A percentile compares a stretch with the other conserved stretches of the same genome.
These are phyloP conservation scores for Epirrhoe tristata DNA, from an alignment of 2,888 invertebrate species.

Conservation along the genomic window DNA sequence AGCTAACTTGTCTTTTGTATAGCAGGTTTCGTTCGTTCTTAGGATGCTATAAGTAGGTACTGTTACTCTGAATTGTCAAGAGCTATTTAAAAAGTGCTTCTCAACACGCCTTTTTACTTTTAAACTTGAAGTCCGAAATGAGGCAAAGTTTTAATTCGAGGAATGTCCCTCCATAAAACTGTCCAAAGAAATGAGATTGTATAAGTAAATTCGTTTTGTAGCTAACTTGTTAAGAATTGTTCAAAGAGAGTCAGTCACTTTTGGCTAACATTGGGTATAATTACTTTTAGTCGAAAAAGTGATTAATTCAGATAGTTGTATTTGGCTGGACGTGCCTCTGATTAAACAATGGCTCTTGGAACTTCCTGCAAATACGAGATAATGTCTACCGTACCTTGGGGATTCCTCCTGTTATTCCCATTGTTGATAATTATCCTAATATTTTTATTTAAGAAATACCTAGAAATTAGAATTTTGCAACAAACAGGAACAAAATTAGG, in stretches of 20 bases:
- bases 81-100: slow-evolving; percentile 3
- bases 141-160: slow-evolving; percentile 38
- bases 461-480: too few species aligned
- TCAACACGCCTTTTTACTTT: slow-evolving; percentile 13
- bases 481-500: too few species aligned
- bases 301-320: neutral
- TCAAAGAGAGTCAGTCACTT: slow-evolving; percentile 31
- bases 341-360: too few species aligned
- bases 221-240: slow-evolving; percentile 36
- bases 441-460: too few species aligned
- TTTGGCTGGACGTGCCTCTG: too few species aligned
- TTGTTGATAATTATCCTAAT: too few species aligned
- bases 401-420: too few species aligned
- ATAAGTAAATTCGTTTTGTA: slow-evolving; percentile 44
- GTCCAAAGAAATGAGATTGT: slow-evolving; percentile 38
- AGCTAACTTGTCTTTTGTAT: too few species aligned
- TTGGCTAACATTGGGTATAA: slow-evolving; percentile 16
- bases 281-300: slow-evolving; percentile 14
- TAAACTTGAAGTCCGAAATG: slow-evolving; percentile 19
- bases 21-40: too few species aligned
- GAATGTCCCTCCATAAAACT: slow-evolving; percentile 36
- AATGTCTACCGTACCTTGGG: too few species aligned
- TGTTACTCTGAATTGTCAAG: neutral
- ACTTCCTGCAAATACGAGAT: too few species aligned
- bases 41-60: neutral